A percentile compares a stretch with the other conserved stretches of the same genome.
phyloP scores from a whole-genome alignment of 2,797 vertebrate genomes.

The Myiothlypis chrysogaster region DNA sequence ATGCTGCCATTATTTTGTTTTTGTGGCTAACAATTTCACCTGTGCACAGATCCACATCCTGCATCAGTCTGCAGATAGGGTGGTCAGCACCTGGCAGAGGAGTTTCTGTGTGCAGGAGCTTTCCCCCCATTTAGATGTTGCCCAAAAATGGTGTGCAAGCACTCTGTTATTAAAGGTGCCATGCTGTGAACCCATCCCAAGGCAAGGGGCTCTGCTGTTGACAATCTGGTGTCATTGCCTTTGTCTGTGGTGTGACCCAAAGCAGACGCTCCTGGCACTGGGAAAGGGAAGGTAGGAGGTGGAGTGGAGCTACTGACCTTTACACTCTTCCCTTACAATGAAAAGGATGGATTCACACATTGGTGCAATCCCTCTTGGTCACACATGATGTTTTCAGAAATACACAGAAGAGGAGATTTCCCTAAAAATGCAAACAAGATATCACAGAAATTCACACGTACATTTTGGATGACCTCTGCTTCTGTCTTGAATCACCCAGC shows the following conservation, averaged over 20 bases:
- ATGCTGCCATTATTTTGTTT: neutral
- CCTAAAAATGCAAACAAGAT: neutral
- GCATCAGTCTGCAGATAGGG: neutral
- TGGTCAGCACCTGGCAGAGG: neutral
- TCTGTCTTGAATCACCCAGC: neutral
- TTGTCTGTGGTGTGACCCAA: neutral
- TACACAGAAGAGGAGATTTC: neutral
- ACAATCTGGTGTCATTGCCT: neutral
- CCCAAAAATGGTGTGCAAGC: neutral
- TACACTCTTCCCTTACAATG: neutral
- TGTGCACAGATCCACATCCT: neutral
- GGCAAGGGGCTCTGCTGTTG: neutral
- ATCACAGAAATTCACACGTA: neutral
- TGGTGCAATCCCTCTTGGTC: neutral
- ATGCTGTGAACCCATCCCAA: neutral
- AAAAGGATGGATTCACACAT: neutral
- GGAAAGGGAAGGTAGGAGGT: neutral
- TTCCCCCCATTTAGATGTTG: neutral
- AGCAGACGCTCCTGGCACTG: neutral
- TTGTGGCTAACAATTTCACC: neutral
- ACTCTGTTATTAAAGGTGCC: fast-evolving
- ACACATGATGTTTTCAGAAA: neutral
- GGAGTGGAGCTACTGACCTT: neutral
- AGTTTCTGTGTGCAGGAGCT: neutral
- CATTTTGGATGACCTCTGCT: neutral